Evolutionary conservation across 2,113 vertebrate species (phyloP).

Genomic region (Catharus bicknelli): DNA sequence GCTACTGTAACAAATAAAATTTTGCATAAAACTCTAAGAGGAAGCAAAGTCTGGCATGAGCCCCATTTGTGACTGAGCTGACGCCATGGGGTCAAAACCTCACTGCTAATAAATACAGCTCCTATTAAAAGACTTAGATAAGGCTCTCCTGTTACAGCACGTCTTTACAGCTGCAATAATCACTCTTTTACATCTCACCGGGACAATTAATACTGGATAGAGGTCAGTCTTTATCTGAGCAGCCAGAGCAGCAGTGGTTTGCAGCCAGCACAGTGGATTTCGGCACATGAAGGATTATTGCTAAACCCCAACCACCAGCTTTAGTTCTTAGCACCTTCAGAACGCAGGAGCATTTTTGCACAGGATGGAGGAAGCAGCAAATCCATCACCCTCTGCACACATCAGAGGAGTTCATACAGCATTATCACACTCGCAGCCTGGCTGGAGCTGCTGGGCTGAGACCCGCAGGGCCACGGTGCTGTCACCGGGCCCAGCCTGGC

Average conservation of each 20-base stretch:
- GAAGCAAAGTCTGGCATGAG: neutral
- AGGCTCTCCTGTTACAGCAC: neutral
- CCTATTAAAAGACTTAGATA: neutral
- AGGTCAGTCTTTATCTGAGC: accelerated
- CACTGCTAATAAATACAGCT: neutral
- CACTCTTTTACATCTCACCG: accelerated
- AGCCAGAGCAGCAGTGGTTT: accelerated
- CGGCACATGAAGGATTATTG: neutral
- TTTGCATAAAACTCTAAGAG: neutral
- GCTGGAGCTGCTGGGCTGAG: accelerated
- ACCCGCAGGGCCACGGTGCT: neutral
- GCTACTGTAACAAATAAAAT: neutral
- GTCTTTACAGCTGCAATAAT: neutral
- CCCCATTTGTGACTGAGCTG: neutral
- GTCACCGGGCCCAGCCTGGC: neutral
- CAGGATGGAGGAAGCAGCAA: neutral
- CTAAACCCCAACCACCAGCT: neutral
- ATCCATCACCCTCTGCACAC: accelerated
- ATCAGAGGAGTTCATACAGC: accelerated
- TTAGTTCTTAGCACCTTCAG: accelerated
- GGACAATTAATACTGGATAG: accelerated
- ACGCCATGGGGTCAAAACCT: neutral
- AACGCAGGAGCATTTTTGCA: neutral
- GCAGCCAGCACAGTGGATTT: accelerated
- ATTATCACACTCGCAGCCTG: accelerated